Conservation (phyloP, 2,113 vertebrate genomes). For the Menura novaehollandiae region DNA sequence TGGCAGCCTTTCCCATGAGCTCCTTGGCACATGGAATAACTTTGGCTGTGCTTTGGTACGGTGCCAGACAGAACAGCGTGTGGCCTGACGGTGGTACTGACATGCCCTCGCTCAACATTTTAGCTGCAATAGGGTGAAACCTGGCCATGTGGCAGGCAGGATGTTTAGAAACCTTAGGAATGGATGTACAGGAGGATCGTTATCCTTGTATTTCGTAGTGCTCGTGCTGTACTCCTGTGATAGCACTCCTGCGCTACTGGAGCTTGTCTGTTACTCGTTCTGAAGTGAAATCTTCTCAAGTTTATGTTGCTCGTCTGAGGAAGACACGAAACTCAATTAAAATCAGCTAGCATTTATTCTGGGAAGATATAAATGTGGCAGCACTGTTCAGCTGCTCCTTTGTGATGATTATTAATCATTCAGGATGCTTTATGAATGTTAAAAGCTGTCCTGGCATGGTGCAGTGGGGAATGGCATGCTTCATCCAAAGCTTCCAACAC, state of each 20-base stretch:
- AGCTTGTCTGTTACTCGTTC: not conserved
- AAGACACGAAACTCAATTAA: not conserved
- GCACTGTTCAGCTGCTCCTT: conserved; percentile 41
- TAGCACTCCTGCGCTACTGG: not conserved
- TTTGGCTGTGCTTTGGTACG: not conserved
- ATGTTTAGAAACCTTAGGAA: not conserved
- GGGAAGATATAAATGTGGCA: conserved; percentile 22
- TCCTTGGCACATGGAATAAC: not conserved
- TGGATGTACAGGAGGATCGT: not conserved
- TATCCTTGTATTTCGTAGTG: not conserved
- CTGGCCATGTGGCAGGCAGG: accelerated
- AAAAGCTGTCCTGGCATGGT: not conserved
- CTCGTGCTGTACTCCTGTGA: not conserved
- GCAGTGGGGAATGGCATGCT: not conserved
- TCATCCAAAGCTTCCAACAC: not conserved
- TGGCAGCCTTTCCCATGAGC: not conserved
- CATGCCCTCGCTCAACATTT: not conserved
- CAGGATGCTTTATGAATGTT: conserved; percentile 13
- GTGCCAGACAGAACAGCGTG: not conserved
- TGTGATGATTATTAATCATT: conserved; percentile 43
- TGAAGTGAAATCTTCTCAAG: not conserved
- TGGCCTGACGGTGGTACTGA: not conserved
- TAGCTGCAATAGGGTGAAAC: not conserved
- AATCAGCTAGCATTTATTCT: conserved; percentile 43
- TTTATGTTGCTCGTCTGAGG: not conserved